Evolutionary conservation across 1,140 invertebrate genomes (phyloP).

Genomic region (Meloidogyne chitwoodi): DNA sequence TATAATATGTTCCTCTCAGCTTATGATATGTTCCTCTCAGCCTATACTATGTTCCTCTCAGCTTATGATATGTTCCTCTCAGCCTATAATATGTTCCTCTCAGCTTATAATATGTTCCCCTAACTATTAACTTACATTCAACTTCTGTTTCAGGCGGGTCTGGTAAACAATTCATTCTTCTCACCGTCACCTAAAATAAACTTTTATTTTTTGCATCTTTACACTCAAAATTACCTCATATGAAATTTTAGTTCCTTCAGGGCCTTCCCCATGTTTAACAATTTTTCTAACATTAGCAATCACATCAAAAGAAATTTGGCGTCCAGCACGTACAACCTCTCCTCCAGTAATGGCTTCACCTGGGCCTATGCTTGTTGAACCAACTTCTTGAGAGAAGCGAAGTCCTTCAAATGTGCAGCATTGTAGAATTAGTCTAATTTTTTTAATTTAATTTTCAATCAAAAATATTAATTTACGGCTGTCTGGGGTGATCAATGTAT

Average conservation of each 20-base stretch:
- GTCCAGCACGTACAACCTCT: conserved; percentile 50
- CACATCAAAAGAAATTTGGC: conserved; percentile 58
- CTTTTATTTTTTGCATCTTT: not conserved
- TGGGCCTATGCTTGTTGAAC: conserved; percentile 44
- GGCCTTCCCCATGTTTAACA: conserved; percentile 28
- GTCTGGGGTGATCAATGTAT: conserved; percentile 57
- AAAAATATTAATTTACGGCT: conserved; percentile 41
- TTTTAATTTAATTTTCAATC: not conserved
- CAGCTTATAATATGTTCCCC: too few relatives aligned
- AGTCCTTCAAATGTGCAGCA: conserved; percentile 59
- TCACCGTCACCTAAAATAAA: conserved; percentile 38
- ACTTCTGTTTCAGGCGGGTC: conserved; percentile 56
- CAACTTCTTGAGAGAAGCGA: conserved; percentile 56
- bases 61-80: not conserved
- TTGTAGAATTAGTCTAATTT: conserved; percentile 49
- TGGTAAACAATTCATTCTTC: conserved; percentile 57
- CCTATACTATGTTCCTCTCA: not conserved
- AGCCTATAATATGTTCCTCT: too few relatives aligned
- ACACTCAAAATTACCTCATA: conserved; percentile 39
- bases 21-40: too few relatives aligned
- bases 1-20: too few relatives aligned
- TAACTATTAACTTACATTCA: conserved; percentile 46
- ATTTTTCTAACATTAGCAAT: conserved; percentile 57
- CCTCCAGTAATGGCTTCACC: conserved; percentile 58
- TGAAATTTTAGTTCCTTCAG: conserved; percentile 33